Base-by-base conservation (phyloP, 2,888 invertebrate genomes). In the Philopedon plagiatum region DNA sequence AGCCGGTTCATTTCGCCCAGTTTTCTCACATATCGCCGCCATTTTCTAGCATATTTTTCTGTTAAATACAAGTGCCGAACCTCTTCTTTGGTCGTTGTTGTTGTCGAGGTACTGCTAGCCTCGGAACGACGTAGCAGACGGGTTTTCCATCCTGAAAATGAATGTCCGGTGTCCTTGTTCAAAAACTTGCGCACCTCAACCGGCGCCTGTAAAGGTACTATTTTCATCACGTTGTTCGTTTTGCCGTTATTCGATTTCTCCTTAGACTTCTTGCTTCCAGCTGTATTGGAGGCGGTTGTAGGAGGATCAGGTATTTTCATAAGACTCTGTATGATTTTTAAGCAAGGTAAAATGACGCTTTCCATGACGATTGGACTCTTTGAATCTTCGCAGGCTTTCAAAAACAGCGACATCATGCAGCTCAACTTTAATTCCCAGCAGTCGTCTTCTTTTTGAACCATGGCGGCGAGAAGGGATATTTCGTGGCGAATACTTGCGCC, bases 341-440 rank as follows among this genome's bases (percentile, higher is more conserved):
- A 87, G 84, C 98, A 98, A 0, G 98, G 98, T 75, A 98, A 87
- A 74, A 97, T 94, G 15, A 98, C 93, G 72, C 95, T 94, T 81
- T 96, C 96, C 88, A 96, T 91, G 0, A 98, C 95, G 61, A 94
- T 92, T 0, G 95, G 94, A 80, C 94, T 95, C 73, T 92, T 91
- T 0, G 93, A 91, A 84, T 91, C 89, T 64, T 90, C 89, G 76
- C 92, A 92, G 3, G 94, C 93, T 86, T 91, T 90, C 65, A 96
- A 88, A 87, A 98, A 97, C 62, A 98, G 87, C 77, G 93, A 92
- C 87, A 98, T 93, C 73, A 97, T 94, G 82, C 94, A 93, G 54
- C 94, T 91, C 0, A 98, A 87, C 80, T 98, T 93, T 74, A 93
- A 91, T 83, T 98, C 98, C 98, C 98, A 98, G 83, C 97, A 97